These are phyloP conservation scores for Luehdorfia chinensis DNA, from an alignment of 1,140 invertebrate species.

Conservation along the genomic window DNA sequence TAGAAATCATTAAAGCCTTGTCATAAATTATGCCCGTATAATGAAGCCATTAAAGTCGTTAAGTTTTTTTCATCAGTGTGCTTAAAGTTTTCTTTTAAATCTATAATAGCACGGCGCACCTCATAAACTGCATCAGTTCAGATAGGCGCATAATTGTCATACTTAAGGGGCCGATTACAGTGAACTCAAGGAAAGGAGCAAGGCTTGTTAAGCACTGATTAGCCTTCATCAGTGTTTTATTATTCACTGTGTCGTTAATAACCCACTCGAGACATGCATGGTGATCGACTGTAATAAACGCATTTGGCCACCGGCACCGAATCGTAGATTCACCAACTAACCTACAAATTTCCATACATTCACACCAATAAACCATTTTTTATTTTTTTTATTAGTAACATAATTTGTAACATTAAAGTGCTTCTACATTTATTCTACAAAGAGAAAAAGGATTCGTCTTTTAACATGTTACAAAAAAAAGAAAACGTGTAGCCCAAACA, in stretches of 20 bases:
- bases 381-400: slow-evolving; percentile 10
- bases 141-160: slow-evolving; percentile 7
- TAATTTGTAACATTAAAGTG: slow-evolving; percentile 1
- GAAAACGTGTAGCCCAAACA: too few species aligned
- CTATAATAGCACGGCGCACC: neutral
- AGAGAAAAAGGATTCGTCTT: too few species aligned
- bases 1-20: slow-evolving; percentile 12
- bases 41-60: slow-evolving; percentile 16
- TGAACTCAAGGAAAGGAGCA: slow-evolving; percentile 27
- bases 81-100: slow-evolving; percentile 5
- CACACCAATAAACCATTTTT: slow-evolving; percentile 18
- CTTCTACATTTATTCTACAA: too few species aligned
- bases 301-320: slow-evolving; percentile 36
- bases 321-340: slow-evolving; percentile 54
- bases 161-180: neutral
- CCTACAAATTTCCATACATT: slow-evolving; percentile 52
- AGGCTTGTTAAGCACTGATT: slow-evolving; percentile 51
- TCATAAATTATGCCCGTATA: slow-evolving; percentile 14
- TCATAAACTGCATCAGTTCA: slow-evolving; percentile 7
- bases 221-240: slow-evolving; percentile 52
- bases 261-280: slow-evolving; percentile 45
- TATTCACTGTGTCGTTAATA: slow-evolving; percentile 63
- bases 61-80: slow-evolving; percentile 3
- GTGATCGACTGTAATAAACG: slow-evolving; percentile 44
- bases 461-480: too few species aligned